Evolutionary conservation across 2,888 invertebrate genomes (phyloP), one percentile per base, ranked within the genome.

Genomic region (Pseudococcus jackbeardsleyi): DNA sequence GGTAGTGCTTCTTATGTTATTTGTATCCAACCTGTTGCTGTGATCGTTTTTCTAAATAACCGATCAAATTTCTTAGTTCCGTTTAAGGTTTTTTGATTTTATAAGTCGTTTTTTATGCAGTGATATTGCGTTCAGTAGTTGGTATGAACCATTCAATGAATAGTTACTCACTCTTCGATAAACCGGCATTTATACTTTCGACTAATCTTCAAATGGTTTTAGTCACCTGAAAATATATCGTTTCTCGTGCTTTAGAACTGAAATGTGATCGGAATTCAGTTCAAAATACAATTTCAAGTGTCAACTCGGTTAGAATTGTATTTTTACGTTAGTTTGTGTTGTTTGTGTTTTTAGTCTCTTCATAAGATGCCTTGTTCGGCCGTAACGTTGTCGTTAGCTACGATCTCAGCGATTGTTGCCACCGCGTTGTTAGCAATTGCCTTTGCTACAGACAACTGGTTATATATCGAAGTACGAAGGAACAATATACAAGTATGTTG

Each of bases 381-480:
- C 91, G 96, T 98, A 92, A 97, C 97, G 92, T 94, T 98, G 92
- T 98, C 97, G 92, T 94, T 98, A 93, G 98, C 98, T 91, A 98
- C 98, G 91, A 97, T 98, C 92, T 96, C 97, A 92, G 97, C 98
- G 92, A 97, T 98, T 92, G 95, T 98, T 92, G 97, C 98, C 91
- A 96, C 98, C 91, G 97, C 97, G 90, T 93, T 98, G 91, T 94
- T 98, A 92, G 95, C 97, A 91, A 97, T 98, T 92, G 97, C 98
- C 91, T 98, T 98, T 93, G 95, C 97, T 91, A 98, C 98, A 92
- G 98, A 98, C 93, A 98, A 98, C 94, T 98, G 98, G 98, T 94
- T 97, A 91, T 96, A 96, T 92, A 96, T 97, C 91, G 97, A 97
- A 93, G 98, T 98, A 90, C 96, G 96, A 92, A 94, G 97, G 91